These are phyloP conservation scores for Geophilus truncorum DNA, from an alignment of 2,888 invertebrate species.

Conservation along the genomic window DNA sequence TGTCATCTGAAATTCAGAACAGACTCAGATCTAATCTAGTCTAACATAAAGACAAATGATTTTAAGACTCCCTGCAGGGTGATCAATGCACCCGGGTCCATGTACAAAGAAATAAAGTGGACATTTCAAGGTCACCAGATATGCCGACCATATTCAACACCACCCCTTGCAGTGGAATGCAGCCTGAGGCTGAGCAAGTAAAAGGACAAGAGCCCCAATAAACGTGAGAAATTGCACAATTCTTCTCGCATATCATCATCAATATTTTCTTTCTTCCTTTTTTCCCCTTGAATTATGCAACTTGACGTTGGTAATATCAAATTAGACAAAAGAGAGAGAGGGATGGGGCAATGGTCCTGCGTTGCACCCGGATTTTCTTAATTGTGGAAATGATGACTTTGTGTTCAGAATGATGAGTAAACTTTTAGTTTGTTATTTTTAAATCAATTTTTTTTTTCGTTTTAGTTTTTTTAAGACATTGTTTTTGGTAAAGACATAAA, in stretches of 20 bases:
- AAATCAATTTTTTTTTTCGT: no score
- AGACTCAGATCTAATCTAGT: background rate
- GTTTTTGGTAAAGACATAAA: no score
- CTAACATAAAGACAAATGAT: constrained; percentile 10
- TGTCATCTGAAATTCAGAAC: background rate
- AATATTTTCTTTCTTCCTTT: background rate
- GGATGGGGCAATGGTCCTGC: background rate
- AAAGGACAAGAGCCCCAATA: constrained; percentile 23
- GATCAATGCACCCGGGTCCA: background rate
- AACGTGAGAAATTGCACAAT: constrained; percentile 22
- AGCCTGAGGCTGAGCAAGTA: constrained; percentile 14
- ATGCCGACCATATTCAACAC: constrained; percentile 25
- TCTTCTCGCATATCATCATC: background rate
- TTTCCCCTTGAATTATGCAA: background rate
- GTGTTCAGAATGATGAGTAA: background rate
- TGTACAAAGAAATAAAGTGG: constrained; percentile 18
- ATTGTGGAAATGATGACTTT: background rate
- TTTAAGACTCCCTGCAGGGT: constrained; percentile 5
- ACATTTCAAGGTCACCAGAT: constrained; percentile 19
- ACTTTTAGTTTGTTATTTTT: no score
- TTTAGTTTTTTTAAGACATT: no score
- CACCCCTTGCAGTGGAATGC: constrained; percentile 18
- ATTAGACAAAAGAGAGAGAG: background rate
- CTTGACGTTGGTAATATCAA: background rate
- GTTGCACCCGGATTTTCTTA: constrained; percentile 2